A percentile compares a stretch with the other conserved stretches of the same genome.
These are phyloP conservation scores for Megathymus violae DNA, from an alignment of 1,140 invertebrate genomes.

Conservation along the genomic window DNA sequence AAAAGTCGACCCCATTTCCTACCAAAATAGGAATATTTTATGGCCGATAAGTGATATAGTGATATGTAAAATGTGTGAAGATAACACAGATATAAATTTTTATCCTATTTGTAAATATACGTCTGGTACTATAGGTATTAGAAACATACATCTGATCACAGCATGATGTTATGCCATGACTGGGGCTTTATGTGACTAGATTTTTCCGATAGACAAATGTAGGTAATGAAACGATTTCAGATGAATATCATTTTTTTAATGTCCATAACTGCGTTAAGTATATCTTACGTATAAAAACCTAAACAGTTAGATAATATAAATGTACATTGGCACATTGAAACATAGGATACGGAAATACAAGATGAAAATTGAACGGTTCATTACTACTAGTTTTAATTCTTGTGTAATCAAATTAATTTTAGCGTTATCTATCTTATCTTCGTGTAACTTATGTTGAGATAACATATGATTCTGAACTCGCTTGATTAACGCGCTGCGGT, in stretches of 20 bases:
- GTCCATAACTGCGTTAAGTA: too few species aligned
- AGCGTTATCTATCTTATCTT: background rate
- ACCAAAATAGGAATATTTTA: constrained; percentile 10
- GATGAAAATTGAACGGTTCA: background rate
- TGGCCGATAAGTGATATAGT: background rate
- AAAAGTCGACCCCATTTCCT: constrained; percentile 1
- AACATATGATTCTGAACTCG: background rate
- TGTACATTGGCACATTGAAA: background rate
- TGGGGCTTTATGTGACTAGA: too few species aligned
- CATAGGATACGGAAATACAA: background rate
- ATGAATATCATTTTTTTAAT: too few species aligned
- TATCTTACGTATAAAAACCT: too few species aligned
- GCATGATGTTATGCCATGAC: too few species aligned
- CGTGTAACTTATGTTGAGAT: background rate
- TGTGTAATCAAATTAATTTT: background rate
- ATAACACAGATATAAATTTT: too few species aligned
- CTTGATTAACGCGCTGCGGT: background rate
- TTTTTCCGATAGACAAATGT: too few species aligned
- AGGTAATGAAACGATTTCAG: too few species aligned
- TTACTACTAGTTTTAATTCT: background rate
- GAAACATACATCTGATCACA: too few species aligned
- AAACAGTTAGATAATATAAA: too few species aligned
- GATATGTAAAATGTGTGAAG: background rate
- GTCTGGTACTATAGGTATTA: too few species aligned
- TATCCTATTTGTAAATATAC: too few species aligned